Conservation (phyloP, 2,888 invertebrate genomes). For the Drosophila kuntzei region DNA sequence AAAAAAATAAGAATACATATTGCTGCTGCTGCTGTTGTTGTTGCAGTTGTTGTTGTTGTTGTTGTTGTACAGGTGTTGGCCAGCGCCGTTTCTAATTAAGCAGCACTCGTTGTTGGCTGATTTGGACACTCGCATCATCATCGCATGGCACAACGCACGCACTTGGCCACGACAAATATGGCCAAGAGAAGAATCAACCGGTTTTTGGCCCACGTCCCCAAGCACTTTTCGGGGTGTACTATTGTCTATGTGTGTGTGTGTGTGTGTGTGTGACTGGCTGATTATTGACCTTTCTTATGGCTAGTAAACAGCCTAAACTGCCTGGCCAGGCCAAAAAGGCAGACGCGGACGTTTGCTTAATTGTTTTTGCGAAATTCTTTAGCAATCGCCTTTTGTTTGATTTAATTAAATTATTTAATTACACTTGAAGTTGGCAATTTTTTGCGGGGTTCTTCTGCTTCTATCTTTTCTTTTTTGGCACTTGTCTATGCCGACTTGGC, state of each 20-base stretch:
- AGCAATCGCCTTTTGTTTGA: conserved; percentile 64
- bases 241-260: conserved; percentile 41
- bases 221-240: conserved; percentile 39
- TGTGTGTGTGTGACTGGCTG: conserved; percentile 33
- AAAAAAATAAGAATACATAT: background rate
- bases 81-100: conserved; percentile 76
- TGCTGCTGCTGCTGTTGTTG: conserved; percentile 49
- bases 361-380: conserved; percentile 75
- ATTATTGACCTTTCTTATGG: conserved; percentile 72
- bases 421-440: conserved; percentile 75
- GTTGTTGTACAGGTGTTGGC: conserved; percentile 69
- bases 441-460: conserved; percentile 39
- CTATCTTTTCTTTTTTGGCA: conserved; percentile 3
- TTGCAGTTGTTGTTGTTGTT: conserved; percentile 64
- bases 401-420: conserved; percentile 81
- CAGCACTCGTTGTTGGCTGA: conserved; percentile 59
- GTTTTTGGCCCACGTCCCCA: conserved; percentile 50
- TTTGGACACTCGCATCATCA: conserved; percentile 29
- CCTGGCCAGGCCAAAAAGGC: conserved; percentile 3
- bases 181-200: conserved; percentile 47
- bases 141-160: conserved; percentile 38
- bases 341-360: conserved; percentile 45
- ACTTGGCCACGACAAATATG: conserved; percentile 49
- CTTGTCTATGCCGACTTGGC: conserved; percentile 4
- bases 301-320: conserved; percentile 58